Evolutionary conservation across 2,888 invertebrate genomes (phyloP), one percentile per base, ranked within the genome.

Genomic region (Encarsia formosa): DNA sequence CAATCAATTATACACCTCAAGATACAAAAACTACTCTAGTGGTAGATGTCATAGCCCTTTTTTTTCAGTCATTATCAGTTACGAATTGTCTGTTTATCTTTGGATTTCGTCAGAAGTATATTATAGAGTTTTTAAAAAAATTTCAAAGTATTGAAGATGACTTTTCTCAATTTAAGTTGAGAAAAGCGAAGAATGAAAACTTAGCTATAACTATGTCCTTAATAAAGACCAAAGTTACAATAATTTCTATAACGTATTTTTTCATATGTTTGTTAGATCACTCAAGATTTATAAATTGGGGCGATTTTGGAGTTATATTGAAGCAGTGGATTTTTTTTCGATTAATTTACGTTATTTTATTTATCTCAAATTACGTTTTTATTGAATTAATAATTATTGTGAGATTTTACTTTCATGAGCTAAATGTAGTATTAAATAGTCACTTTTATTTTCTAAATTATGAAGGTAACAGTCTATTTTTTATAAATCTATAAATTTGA

Each of bases 191-290:
- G 18, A 20, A 6, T 38, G 4, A 20, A n/a, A n/a, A 20, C 38
- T 18, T 19, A 19, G 19, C 20, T 5, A 5, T 9, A 19, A 8
- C 38, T 13, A 29, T 9, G 29, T 29, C 8, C 8, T 29, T 29
- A 29, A 4, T 41, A 11, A 34, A 41, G 9, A 5, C 15, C 3
- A 24, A 40, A 34, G 0, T 48, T 1, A 34, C 19, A 3, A 13
- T 24, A 11, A 24, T 48, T 9, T 11, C 16, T 31, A 23, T 39
- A 23, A 9, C 8, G 2, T 44, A 19, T 19, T 38, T 43, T 31
- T 19, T 44, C 9, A 23, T 44, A 19, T 43, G 43, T 39, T 20
- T 31, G 1, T 4, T 31, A 1, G 49, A 49, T 5, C 42, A 49
- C 15, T 24, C 26, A 2, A 49, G 49, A 44, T 49, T 18, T n/a